Percentiles rank a stretch among this genome's conserved stretches.
phyloP scores from a whole-genome alignment of 2,888 invertebrate genomes.

The Cerastoderma edule region DNA sequence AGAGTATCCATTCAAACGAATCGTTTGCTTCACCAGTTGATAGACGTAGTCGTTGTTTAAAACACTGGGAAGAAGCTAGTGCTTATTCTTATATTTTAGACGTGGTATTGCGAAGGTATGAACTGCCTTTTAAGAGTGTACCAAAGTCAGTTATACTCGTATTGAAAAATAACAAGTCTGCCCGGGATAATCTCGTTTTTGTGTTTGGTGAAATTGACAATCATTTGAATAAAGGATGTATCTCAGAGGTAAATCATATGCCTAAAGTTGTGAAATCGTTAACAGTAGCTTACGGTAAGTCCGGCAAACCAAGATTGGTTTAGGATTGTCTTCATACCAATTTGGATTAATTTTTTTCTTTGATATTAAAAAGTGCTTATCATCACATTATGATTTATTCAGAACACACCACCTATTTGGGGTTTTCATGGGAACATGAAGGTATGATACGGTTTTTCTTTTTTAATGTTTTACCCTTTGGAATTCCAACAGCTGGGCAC shows the following conservation, averaged over 20 bases:
- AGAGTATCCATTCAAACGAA: not conserved
- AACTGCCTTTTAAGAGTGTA: too few relatives aligned
- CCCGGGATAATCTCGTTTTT: too few relatives aligned
- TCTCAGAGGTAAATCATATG: not conserved
- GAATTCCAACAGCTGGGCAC: conserved; percentile 35
- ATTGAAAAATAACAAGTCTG: too few relatives aligned
- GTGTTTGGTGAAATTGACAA: too few relatives aligned
- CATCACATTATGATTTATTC: conserved; percentile 36
- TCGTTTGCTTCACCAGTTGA: not conserved
- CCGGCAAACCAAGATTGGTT: conserved; percentile 31
- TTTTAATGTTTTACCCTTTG: conserved; percentile 37
- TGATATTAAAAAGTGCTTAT: conserved; percentile 33
- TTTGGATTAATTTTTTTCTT: conserved; percentile 30
- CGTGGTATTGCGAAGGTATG: too few relatives aligned
- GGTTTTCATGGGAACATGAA: conserved; percentile 30
- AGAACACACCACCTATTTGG: conserved; percentile 29
- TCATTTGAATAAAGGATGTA: too few relatives aligned
- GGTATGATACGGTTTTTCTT: conserved; percentile 24
- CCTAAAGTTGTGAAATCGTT: conserved; percentile 33
- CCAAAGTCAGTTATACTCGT: too few relatives aligned
- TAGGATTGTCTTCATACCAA: conserved; percentile 44
- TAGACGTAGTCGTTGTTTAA: too few relatives aligned
- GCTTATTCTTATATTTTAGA: too few relatives aligned
- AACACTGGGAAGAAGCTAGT: too few relatives aligned
- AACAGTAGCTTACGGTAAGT: conserved; percentile 29